Conservation (phyloP, 2,888 invertebrate species). For the Brachyopa scutellaris region DNA sequence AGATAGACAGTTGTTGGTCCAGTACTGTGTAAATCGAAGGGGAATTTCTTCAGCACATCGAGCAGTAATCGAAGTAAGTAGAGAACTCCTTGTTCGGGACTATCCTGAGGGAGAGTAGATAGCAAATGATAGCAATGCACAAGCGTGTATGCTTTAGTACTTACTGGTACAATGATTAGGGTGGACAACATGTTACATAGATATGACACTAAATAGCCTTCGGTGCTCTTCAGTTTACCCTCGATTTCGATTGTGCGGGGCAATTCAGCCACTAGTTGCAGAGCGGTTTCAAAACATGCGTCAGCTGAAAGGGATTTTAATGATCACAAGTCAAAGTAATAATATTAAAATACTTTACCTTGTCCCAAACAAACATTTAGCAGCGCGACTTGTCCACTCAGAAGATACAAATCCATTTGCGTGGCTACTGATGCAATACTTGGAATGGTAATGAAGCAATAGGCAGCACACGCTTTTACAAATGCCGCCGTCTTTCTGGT, state of each 20-base stretch:
- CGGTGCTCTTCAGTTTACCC: conserved; percentile 88
- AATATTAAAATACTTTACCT: conserved; percentile 83
- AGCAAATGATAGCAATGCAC: neutral
- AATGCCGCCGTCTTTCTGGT: conserved; percentile 92
- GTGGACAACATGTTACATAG: conserved; percentile 91
- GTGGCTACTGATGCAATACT: conserved; percentile 91
- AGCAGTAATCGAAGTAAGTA: conserved; percentile 91
- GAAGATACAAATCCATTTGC: conserved; percentile 91
- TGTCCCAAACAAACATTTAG: conserved; percentile 95
- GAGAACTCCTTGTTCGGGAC: conserved; percentile 93
- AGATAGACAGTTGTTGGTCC: conserved; percentile 88
- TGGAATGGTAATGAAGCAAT: conserved; percentile 98
- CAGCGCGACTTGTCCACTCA: conserved; percentile 94
- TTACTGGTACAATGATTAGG: conserved; percentile 90
- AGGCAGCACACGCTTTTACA: conserved; percentile 96
- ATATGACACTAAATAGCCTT: conserved; percentile 87
- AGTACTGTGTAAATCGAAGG: conserved; percentile 87
- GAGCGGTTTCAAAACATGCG: conserved; percentile 95
- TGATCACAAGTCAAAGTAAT: too few species aligned
- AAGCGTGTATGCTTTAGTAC: conserved; percentile 75
- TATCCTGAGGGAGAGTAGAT: conserved; percentile 85
- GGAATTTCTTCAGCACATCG: conserved; percentile 89
- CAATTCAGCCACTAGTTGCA: conserved; percentile 90
- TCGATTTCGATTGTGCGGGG: conserved; percentile 88
- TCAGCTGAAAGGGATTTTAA: conserved; percentile 90